phyloP scores from a whole-genome alignment of 2,113 vertebrate genomes.

The Phaetusa simplex region DNA sequence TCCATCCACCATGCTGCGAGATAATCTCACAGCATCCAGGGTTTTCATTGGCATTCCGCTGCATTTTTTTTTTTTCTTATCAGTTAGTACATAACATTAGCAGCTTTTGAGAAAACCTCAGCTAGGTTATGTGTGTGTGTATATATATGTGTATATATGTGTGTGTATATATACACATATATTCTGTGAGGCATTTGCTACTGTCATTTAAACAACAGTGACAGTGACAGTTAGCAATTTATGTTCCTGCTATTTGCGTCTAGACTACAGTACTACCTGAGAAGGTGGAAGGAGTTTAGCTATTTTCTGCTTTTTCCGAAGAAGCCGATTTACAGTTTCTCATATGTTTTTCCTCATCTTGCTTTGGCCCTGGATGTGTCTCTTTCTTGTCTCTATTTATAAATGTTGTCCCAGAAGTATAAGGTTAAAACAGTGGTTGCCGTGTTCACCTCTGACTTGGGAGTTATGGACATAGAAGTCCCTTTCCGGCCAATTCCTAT shows the following conservation, averaged over 20 bases:
- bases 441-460: background rate
- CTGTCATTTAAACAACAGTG: background rate
- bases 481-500: background rate
- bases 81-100: background rate
- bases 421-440: background rate
- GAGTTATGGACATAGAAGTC: rapidly evolving
- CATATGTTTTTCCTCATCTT: background rate
- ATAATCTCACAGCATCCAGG: background rate
- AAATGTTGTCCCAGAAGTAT: background rate
- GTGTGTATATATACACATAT: background rate
- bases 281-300: background rate
- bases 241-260: background rate
- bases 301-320: background rate
- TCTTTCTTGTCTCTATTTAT: background rate
- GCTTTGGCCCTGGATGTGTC: background rate
- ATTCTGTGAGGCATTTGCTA: background rate
- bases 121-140: background rate
- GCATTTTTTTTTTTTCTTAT: background rate
- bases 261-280: background rate
- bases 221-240: background rate
- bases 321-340: background rate
- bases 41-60: background rate
- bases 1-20: background rate
- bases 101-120: background rate
- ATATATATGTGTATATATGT: too few relatives aligned